A percentile compares a stretch with the other conserved stretches of the same genome.
Evolutionary conservation across 2,797 vertebrate genomes (phyloP).

Genomic region (Aplochiton taeniatus): DNA sequence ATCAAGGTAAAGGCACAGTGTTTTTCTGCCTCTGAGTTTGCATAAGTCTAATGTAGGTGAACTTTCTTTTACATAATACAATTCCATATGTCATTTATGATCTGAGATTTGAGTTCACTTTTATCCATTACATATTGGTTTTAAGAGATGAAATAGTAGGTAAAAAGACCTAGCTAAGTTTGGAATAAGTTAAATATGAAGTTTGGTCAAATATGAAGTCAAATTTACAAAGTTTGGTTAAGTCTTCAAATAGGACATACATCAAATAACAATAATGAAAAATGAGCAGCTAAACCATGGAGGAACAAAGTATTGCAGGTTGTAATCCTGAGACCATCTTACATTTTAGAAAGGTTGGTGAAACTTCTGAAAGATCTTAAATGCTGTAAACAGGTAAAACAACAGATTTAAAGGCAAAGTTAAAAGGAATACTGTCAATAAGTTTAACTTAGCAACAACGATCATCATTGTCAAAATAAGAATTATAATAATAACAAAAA

Average conservation of each 20-base stretch:
- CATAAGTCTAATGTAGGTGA: constrained; percentile 74
- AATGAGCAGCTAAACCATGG: no score
- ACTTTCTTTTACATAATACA: constrained; percentile 37
- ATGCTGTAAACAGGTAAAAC: background rate
- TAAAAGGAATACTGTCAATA: background rate
- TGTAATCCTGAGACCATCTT: background rate
- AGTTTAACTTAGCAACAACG: background rate
- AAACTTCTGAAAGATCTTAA: background rate
- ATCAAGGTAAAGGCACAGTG: constrained; percentile 78
- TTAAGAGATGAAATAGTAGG: no score
- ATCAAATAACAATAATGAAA: no score
- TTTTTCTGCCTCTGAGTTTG: constrained; percentile 80
- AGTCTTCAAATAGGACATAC: background rate
- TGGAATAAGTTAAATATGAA: no score
- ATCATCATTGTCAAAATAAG: no score
- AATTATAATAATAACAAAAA: background rate
- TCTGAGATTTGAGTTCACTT: no score
- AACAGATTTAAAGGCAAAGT: no score
- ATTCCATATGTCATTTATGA: no score
- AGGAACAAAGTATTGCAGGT: background rate
- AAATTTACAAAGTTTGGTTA: background rate
- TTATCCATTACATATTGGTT: no score
- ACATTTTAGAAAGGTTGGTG: background rate
- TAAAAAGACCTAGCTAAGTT: no score
- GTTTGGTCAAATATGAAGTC: no score